These are phyloP conservation scores for Amphiprion ocellaris DNA, from an alignment of 2,113 vertebrate species.

Conservation along the genomic window DNA sequence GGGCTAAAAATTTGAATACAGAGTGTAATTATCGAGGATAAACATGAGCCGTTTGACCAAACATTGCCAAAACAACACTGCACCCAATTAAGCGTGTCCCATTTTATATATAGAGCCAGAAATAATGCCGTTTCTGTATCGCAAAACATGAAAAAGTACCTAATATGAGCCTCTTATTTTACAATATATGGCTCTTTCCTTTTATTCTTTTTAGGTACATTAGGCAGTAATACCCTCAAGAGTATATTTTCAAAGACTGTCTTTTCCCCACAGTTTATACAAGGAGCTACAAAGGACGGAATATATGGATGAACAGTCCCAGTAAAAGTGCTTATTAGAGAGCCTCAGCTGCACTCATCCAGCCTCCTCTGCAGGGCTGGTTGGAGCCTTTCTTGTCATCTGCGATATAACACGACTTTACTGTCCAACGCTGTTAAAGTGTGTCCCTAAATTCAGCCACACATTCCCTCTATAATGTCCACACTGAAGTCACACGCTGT, in stretches of 20 bases:
- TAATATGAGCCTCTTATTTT: constrained; percentile 5
- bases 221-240: constrained; percentile 15
- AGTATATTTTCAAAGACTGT: constrained; percentile 43
- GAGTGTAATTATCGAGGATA: neutral
- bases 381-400: neutral
- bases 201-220: constrained; percentile 32
- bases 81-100: neutral
- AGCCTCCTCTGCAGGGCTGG: constrained; percentile 1
- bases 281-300: constrained; percentile 37
- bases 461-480: neutral
- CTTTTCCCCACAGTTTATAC: constrained; percentile 36
- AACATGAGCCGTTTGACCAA: neutral
- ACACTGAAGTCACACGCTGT: too few species aligned
- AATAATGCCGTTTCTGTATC: neutral
- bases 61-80: too few species aligned
- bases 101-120: neutral
- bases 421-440: neutral
- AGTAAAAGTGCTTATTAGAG: constrained; percentile 32
- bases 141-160: constrained; percentile 17
- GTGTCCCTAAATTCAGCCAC: neutral
- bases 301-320: constrained; percentile 30
- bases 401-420: constrained; percentile 6
- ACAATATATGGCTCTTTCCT: constrained; percentile 17
- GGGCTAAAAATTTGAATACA: neutral
- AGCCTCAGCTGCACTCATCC: constrained; percentile 8